Evolutionary conservation across 1,140 invertebrate genomes (phyloP).

Genomic region (Brachionus paranguensis): DNA sequence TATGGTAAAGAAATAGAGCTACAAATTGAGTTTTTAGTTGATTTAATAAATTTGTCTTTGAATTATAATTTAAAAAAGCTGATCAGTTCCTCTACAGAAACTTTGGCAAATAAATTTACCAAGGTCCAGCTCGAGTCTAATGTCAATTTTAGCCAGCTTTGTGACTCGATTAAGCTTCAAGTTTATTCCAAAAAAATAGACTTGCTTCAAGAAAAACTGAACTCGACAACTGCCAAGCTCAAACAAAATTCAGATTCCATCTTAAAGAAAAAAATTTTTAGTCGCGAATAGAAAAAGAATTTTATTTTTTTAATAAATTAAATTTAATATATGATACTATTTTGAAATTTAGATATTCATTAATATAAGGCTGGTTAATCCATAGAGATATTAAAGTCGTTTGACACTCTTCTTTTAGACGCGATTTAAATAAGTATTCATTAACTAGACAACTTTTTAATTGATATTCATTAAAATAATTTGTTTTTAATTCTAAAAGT

Average conservation of each 20-base stretch:
- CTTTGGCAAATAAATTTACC: not conserved
- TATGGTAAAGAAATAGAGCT: not conserved
- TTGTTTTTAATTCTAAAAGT: not conserved
- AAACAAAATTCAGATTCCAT: not conserved
- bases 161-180: not conserved
- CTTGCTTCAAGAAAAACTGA: not conserved
- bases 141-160: not conserved
- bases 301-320: slow-evolving; percentile 6
- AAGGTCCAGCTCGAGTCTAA: not conserved
- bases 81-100: not conserved
- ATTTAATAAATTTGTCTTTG: not conserved
- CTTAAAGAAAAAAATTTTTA: not conserved
- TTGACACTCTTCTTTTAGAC: not conserved
- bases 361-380: not conserved
- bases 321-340: not conserved
- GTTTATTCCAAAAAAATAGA: not conserved
- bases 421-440: not conserved
- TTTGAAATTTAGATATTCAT: slow-evolving; percentile 6
- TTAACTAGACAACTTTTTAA: not conserved
- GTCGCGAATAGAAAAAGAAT: not conserved
- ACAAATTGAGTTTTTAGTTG: not conserved
- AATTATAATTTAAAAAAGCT: not conserved
- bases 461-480: not conserved
- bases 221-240: not conserved
- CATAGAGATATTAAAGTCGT: not conserved